These are phyloP conservation scores for Ctenicera cuprea DNA, from an alignment of 2,888 invertebrate genomes.

Conservation along the genomic window DNA sequence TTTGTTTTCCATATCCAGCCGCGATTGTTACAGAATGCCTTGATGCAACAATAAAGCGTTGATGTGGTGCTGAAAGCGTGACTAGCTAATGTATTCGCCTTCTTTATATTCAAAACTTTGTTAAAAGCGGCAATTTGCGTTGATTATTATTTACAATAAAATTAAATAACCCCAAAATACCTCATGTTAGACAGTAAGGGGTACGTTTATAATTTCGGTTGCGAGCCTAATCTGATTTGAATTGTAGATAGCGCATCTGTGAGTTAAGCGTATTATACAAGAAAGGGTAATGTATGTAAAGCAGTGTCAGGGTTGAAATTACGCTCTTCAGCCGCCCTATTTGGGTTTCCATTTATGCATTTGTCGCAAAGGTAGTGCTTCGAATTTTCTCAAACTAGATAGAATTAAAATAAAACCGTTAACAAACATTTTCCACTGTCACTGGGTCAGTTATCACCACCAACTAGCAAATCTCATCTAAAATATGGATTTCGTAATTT, in stretches of 20 bases:
- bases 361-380: slow-evolving; percentile 12
- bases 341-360: slow-evolving; percentile 24
- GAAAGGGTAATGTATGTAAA: slow-evolving; percentile 33
- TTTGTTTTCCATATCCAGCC: too few relatives aligned
- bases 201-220: neutral
- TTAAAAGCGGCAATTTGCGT: slow-evolving; percentile 1
- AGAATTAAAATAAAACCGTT: slow-evolving; percentile 3
- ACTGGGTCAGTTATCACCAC: slow-evolving; percentile 7
- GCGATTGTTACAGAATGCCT: too few relatives aligned
- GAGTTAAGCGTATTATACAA: slow-evolving; percentile 33
- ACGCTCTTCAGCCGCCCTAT: slow-evolving; percentile 17
- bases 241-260: slow-evolving; percentile 34
- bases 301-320: slow-evolving; percentile 34
- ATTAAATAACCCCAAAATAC: slow-evolving; percentile 25
- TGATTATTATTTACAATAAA: slow-evolving; percentile 25
- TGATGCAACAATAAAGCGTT: too few relatives aligned
- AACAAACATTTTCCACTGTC: slow-evolving; percentile 4
- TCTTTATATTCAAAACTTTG: slow-evolving; percentile 10
- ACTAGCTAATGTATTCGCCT: neutral
- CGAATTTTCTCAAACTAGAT: neutral
- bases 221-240: slow-evolving; percentile 32
- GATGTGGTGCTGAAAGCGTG: too few relatives aligned
- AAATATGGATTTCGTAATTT: slow-evolving; percentile 27
- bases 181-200: neutral
- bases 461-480: neutral